phyloP scores from a whole-genome alignment of 1,140 invertebrate species.

The Sitophilus oryzae region DNA sequence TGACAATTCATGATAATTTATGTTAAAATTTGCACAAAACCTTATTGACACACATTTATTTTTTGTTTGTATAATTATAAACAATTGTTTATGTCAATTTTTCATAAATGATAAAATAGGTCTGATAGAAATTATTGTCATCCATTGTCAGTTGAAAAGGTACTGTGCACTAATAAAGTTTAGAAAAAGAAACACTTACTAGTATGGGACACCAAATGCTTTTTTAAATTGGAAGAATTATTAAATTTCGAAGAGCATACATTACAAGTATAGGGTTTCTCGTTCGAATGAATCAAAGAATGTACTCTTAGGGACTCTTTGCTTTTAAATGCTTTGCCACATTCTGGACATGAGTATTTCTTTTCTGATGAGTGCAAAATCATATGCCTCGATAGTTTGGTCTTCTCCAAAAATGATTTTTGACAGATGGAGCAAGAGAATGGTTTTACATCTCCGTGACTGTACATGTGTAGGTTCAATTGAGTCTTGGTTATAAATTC shows the following conservation, averaged over 20 bases:
- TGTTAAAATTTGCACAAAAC: too few relatives aligned
- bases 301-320: constrained; percentile 46
- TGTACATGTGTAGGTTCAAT: constrained; percentile 37
- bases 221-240: constrained; percentile 51
- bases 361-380: constrained; percentile 31
- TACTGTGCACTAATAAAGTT: too few relatives aligned
- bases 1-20: too few relatives aligned
- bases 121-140: too few relatives aligned
- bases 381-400: constrained; percentile 40
- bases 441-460: constrained; percentile 38
- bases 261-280: constrained; percentile 48
- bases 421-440: constrained; percentile 38
- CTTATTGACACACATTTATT: neutral
- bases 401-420: constrained; percentile 36
- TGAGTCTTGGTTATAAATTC: constrained; percentile 41
- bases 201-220: constrained; percentile 50
- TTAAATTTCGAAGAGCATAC: constrained; percentile 47
- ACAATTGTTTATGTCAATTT: too few relatives aligned
- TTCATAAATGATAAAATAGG: too few relatives aligned
- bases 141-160: too few relatives aligned
- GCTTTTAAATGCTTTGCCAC: constrained; percentile 44
- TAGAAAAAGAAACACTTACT: constrained; percentile 48
- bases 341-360: constrained; percentile 43
- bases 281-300: constrained; percentile 47
- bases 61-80: too few relatives aligned